A percentile compares a stretch with the other conserved stretches of the same genome.
Evolutionary conservation across 1,140 invertebrate species (phyloP).

Genomic region (Arion vulgaris): DNA sequence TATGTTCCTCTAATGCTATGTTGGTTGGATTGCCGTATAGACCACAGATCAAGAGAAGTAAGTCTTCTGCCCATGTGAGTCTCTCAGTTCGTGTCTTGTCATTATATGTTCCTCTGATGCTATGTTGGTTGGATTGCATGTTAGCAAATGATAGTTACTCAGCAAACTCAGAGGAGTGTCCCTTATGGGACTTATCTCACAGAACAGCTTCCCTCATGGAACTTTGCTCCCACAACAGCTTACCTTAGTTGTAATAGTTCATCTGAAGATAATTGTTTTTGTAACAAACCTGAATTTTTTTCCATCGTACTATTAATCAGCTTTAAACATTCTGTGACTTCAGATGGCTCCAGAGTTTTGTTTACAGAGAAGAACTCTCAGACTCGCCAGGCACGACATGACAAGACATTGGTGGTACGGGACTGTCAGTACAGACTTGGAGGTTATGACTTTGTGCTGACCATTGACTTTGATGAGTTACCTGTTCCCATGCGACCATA

Average conservation of each 20-base stretch:
- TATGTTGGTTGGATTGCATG: neutral
- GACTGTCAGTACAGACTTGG: slow-evolving; percentile 37
- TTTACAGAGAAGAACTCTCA: slow-evolving; percentile 20
- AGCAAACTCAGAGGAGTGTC: neutral
- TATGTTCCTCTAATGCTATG: neutral
- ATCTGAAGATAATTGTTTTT: no score
- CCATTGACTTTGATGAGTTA: slow-evolving; percentile 40
- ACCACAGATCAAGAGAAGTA: slow-evolving; percentile 17
- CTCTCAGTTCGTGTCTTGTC: neutral
- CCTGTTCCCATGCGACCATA: slow-evolving; percentile 28
- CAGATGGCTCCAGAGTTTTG: neutral
- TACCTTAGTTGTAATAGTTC: no score
- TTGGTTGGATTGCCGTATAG: neutral
- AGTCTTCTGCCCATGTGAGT: no score
- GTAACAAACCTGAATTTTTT: no score
- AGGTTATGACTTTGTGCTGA: slow-evolving; percentile 38
- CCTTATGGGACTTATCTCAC: no score
- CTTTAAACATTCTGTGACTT: neutral
- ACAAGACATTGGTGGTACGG: slow-evolving; percentile 23
- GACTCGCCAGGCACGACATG: slow-evolving; percentile 22
- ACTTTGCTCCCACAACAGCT: no score
- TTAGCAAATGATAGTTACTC: neutral
- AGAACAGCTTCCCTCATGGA: no score
- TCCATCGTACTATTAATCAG: no score
- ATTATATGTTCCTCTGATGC: neutral